Base-by-base conservation (phyloP, 2,888 invertebrate species). In the Acronicta alni region DNA sequence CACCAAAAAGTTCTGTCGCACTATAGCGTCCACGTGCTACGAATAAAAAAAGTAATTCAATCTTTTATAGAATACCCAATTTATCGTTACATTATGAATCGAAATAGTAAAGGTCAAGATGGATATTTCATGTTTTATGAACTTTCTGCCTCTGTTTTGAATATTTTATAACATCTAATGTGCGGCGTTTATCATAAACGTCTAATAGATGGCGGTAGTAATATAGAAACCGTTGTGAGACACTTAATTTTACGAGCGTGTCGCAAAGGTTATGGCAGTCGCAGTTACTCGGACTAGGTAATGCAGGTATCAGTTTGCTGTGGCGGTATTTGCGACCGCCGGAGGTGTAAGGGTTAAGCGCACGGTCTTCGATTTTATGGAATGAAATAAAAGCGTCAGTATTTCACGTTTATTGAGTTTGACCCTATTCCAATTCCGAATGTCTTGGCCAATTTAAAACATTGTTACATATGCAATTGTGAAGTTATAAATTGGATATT, bases 11-110 rank as follows among this genome's bases (percentile, higher is more conserved):
- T 71, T 64, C 20, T 55, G 61, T 71, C 69, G 61, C n/a, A n/a
- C 60, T 71, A 68, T 56, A 46, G 53, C 62, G 17, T 59, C 67
- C 79, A 67, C 81, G 74, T 67, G 76, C 67, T 69, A 16, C 16
- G 41, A 43, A 47, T 63, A 56, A 45, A 46, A 39, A 56, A n/a
- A n/a, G 61, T 72, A 64, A 68, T 72, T 65, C 41, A 71, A 71
- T 71, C 41, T 60, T 60, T 43, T 45, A 52, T 44, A 35, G 38
- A 64, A 55, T 47, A 30, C 8, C 46, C 20, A 71, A 68, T 77
- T 62, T 77, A 77, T 65, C 15, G 46, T 49, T 43, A 41, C 42
- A 38, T 59, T 39, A 26, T n/a, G 46, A 57, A 49, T 46, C 55
- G 44, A 52, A 66, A 59, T 39, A 58, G 16, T 39, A 59, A 55